These are phyloP conservation scores for Miniopterus natalensis DNA, from an alignment of 2,113 vertebrate species.

Conservation along the genomic window DNA sequence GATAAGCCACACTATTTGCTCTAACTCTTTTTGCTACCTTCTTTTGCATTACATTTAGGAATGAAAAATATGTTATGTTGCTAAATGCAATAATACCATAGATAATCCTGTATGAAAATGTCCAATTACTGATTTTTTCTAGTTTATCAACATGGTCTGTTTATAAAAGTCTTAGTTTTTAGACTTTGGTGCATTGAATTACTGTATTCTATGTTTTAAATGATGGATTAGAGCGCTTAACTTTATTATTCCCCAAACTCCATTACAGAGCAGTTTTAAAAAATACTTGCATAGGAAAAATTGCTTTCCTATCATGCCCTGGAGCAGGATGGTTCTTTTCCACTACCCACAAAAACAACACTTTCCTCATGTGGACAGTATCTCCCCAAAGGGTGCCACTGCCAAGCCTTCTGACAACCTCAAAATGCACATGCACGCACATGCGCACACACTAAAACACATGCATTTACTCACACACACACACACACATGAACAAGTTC, in stretches of 20 bases:
- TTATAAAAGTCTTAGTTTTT: constrained; percentile 68
- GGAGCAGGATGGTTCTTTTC: neutral
- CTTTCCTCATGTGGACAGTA: neutral
- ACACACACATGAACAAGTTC: neutral
- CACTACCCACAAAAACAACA: neutral
- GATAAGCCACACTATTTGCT: constrained; percentile 25
- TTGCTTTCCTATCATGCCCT: neutral
- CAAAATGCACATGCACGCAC: neutral
- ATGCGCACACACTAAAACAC: neutral
- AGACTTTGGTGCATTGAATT: constrained; percentile 68
- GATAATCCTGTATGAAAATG: constrained; percentile 68
- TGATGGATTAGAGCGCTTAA: constrained; percentile 65
- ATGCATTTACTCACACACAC: neutral
- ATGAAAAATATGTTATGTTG: constrained; percentile 67
- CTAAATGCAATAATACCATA: constrained; percentile 61
- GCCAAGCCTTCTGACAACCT: neutral
- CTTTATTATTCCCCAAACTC: constrained; percentile 62
- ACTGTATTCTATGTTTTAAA: constrained; percentile 68
- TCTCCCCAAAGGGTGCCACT: neutral
- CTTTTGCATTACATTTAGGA: constrained; percentile 62
- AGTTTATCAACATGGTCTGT: constrained; percentile 74
- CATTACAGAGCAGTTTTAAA: constrained; percentile 49
- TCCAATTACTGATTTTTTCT: constrained; percentile 63
- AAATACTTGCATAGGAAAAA: constrained; percentile 65
- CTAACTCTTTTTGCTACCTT: constrained; percentile 58